Evolutionary conservation across 2,113 vertebrate species (phyloP), one percentile per base, ranked within the genome.

Genomic region (Oryzias celebensis): DNA sequence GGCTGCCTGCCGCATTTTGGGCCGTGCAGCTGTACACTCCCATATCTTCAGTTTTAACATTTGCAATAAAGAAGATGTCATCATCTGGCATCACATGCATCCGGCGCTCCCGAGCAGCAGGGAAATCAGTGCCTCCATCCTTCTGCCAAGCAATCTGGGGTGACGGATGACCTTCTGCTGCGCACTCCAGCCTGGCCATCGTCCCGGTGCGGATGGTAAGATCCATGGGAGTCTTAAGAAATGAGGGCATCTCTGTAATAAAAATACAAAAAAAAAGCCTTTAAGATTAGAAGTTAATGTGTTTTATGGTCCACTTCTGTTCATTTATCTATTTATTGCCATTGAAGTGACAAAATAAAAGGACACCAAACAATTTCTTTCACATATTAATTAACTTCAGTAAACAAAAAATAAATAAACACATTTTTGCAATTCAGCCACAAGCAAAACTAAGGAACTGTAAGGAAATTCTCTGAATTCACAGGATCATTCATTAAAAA

Each of bases 51-150:
- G 93, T 94, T 86, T 98, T 97, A 24, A 97, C 96, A 0, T 97
- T 93, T 20, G 98, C 95, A 5, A 98, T 99, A 67, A 99, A 98
- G 86, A 99, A 98, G 14, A 98, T 96, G 0, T 98, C 96, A 14
- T 99, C 97, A 58, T 98, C 95, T 0, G 97, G 96, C 97, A 99
- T 99, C 22, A 99, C 97, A 0, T 98, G 97, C 97, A 99, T 99
- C 31, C 96, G 90, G 2, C 97, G 91, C 86, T 99, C 96, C 15
- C 96, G 92, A 0, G 97, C 97, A 0, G 97, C 97, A 0, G 97
- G 97, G 77, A 99, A 99, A 81, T 99, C 97, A 0, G 94, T 98
- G 80, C 97, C 97, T 8, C 96, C 96, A 1, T 99, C 96, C 59
- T 99, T 99, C 75, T 98, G 96, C 97, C 96, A 99, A 58, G 97